Evolutionary conservation across 2,113 vertebrate genomes (phyloP).

Genomic region (Girardinichthys multiradiatus): DNA sequence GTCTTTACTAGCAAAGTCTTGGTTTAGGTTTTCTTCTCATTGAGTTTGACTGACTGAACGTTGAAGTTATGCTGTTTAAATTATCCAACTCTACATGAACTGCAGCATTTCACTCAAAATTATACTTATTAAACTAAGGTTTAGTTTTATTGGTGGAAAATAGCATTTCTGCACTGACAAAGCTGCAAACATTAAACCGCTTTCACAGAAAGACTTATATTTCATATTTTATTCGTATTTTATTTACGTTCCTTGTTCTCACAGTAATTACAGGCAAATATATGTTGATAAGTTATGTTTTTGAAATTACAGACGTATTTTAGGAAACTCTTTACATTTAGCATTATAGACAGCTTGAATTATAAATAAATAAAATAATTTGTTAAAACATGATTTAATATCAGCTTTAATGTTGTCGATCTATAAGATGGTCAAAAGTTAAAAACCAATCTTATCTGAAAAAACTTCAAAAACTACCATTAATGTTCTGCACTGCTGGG

Average conservation of each 20-base stretch:
- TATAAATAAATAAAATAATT: not conserved
- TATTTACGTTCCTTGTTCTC: not conserved
- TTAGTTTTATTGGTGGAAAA: not conserved
- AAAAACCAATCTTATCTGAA: not conserved
- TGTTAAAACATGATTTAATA: not conserved
- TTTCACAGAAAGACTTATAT: not conserved
- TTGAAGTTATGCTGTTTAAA: not conserved
- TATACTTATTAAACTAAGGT: not conserved
- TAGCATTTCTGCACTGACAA: not conserved
- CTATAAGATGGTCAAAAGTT: not conserved
- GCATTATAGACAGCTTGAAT: not conserved
- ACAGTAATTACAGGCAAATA: not conserved
- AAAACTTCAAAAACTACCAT: not conserved
- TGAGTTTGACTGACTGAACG: not conserved
- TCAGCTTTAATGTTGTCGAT: not conserved
- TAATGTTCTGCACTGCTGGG: not conserved
- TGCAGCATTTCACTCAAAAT: not conserved
- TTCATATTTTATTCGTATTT: not conserved
- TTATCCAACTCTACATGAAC: not conserved
- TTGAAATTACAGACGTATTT: not conserved
- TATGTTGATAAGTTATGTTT: not conserved
- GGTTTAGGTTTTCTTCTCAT: conserved; percentile 6
- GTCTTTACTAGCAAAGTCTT: not conserved
- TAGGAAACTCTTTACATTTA: not conserved
- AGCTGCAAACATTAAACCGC: not conserved